These are phyloP conservation scores for Chymomyza costata DNA, from an alignment of 1,140 invertebrate species.

Conservation along the genomic window DNA sequence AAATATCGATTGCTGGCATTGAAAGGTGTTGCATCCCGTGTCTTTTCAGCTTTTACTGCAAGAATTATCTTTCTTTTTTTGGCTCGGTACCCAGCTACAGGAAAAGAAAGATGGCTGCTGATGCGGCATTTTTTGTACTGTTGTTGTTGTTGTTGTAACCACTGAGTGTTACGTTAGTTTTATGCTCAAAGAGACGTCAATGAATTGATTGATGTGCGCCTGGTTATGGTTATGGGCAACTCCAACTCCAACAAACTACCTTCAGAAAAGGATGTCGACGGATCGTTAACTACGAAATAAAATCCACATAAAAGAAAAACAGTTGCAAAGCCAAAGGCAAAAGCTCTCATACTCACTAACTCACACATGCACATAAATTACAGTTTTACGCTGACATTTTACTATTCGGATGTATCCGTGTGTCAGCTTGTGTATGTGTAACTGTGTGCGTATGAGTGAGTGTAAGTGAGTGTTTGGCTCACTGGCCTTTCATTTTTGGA, in stretches of 20 bases:
- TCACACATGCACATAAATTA: slow-evolving; percentile 69
- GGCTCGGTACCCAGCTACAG: no score
- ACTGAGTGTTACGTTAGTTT: slow-evolving; percentile 18
- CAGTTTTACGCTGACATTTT: slow-evolving; percentile 72
- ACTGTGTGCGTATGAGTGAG: background rate
- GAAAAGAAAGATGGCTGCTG: no score
- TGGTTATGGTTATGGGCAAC: slow-evolving; percentile 19
- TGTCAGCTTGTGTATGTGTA: background rate
- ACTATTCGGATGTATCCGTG: slow-evolving; percentile 44
- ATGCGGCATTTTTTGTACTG: slow-evolving; percentile 1
- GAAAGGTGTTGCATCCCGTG: slow-evolving; percentile 5
- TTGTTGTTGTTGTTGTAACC: slow-evolving; percentile 3
- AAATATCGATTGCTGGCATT: slow-evolving; percentile 8
- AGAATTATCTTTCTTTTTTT: no score
- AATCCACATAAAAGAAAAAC: slow-evolving; percentile 53
- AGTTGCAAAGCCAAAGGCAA: slow-evolving; percentile 12
- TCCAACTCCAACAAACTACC: slow-evolving; percentile 8
- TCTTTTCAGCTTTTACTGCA: no score
- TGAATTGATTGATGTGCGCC: slow-evolving; percentile 62
- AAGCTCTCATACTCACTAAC: slow-evolving; percentile 1
- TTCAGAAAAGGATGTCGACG: slow-evolving; percentile 1
- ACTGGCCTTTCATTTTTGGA: slow-evolving; percentile 62
- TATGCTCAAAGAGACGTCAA: slow-evolving; percentile 50
- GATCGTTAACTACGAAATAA: slow-evolving; percentile 46
- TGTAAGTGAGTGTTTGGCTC: slow-evolving; percentile 35